A percentile compares a stretch with the other conserved stretches of the same genome.
phyloP scores from a whole-genome alignment of 2,797 vertebrate species.

The Remorina albescens region DNA sequence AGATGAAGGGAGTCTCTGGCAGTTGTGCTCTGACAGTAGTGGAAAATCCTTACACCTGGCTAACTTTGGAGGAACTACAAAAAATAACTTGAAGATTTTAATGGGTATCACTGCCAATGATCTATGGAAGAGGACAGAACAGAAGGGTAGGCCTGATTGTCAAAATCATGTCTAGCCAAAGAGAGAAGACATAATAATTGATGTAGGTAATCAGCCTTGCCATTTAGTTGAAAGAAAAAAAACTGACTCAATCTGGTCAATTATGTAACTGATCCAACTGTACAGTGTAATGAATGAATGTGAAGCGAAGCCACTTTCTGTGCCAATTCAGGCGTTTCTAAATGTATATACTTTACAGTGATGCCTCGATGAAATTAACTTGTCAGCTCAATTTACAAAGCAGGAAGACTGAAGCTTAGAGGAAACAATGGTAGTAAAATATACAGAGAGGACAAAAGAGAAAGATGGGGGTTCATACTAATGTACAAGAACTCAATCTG shows the following conservation, averaged over 20 bases:
- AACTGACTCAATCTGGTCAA: too few relatives aligned
- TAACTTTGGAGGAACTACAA: conserved; percentile 24
- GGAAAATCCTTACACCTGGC: conserved; percentile 17
- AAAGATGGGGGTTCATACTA: background rate
- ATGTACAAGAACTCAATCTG: background rate
- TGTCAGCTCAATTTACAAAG: conserved; percentile 36
- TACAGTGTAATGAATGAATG: background rate
- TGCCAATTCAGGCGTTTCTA: conserved; percentile 1
- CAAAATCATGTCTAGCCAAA: conserved; percentile 1
- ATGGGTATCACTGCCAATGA: conserved; percentile 17
- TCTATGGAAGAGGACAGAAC: conserved; percentile 5
- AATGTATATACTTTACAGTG: conserved; percentile 10
- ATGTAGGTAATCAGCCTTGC: background rate
- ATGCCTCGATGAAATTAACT: conserved; percentile 26
- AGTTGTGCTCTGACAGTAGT: conserved; percentile 16
- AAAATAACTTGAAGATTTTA: conserved; percentile 23
- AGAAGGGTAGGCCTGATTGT: conserved; percentile 44
- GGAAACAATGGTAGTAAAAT: conserved; percentile 18
- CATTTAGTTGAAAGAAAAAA: background rate
- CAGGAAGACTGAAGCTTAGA: conserved; percentile 1
- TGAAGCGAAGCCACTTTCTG: conserved; percentile 6
- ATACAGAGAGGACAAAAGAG: background rate
- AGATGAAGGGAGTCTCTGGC: conserved; percentile 41
- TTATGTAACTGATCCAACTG: conserved; percentile 14
- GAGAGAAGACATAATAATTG: background rate